These are phyloP conservation scores for Paracanthobrama guichenoti DNA, from an alignment of 2,113 vertebrate species.

Conservation along the genomic window DNA sequence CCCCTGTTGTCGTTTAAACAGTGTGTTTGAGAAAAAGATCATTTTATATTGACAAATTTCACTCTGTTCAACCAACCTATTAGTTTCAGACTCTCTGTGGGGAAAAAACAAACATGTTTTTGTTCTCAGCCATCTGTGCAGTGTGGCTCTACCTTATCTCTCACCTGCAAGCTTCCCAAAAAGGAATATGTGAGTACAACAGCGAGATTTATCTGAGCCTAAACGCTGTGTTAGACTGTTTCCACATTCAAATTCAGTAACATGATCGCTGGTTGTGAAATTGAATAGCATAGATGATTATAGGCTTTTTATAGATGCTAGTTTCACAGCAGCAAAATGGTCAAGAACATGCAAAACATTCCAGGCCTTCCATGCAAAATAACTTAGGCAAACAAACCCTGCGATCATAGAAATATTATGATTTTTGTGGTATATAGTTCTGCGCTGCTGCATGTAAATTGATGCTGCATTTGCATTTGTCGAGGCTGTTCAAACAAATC, in stretches of 20 bases:
- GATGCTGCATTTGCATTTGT: slow-evolving; percentile 24
- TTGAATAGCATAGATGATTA: slow-evolving; percentile 22
- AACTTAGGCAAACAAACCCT: neutral
- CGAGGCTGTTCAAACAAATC: slow-evolving; percentile 34
- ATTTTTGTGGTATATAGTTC: neutral
- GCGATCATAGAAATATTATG: neutral
- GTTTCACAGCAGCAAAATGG: neutral
- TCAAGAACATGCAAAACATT: slow-evolving; percentile 30
- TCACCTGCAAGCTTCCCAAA: slow-evolving; percentile 34
- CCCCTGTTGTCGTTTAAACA: slow-evolving; percentile 11
- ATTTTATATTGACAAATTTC: slow-evolving; percentile 13
- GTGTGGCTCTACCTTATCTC: slow-evolving; percentile 1
- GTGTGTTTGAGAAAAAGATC: neutral
- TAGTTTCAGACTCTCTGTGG: slow-evolving; percentile 7
- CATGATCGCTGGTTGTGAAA: slow-evolving; percentile 13
- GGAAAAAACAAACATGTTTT: slow-evolving; percentile 18
- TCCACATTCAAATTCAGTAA: slow-evolving; percentile 36
- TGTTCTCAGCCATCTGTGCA: slow-evolving; percentile 36
- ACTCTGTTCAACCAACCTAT: slow-evolving; percentile 26
- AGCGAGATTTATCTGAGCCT: neutral
- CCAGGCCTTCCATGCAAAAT: slow-evolving; percentile 16
- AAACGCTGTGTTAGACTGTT: neutral
- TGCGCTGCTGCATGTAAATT: slow-evolving; percentile 3
- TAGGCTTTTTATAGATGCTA: neutral
- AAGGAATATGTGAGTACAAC: slow-evolving; percentile 7